Conservation (phyloP, 2,113 vertebrate species). For the Spea multiplicata region DNA sequence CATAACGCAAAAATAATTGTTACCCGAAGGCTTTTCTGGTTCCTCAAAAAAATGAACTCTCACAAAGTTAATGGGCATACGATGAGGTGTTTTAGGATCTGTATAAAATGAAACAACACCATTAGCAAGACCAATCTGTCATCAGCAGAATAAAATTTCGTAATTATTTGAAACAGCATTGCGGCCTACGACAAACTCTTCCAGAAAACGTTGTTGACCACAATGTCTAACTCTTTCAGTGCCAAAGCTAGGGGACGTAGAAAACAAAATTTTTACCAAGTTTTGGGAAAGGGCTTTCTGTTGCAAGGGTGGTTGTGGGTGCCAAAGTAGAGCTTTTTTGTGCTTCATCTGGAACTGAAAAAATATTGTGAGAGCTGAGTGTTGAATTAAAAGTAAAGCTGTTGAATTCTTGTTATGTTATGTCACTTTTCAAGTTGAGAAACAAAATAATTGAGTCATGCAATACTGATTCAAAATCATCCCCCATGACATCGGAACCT, state of each 20-base stretch:
- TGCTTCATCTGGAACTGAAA: conserved; percentile 25
- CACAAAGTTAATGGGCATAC: conserved; percentile 59
- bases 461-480: not conserved
- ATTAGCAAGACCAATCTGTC: conserved; percentile 3
- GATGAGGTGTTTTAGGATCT: conserved; percentile 56
- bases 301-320: conserved; percentile 3
- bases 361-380: conserved; percentile 19
- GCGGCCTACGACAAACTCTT: not conserved
- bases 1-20: conserved; percentile 40
- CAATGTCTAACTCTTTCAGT: not conserved
- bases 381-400: conserved; percentile 1
- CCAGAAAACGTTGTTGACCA: not conserved
- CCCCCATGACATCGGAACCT: not conserved
- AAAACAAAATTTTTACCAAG: conserved; percentile 24
- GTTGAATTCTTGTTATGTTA: not conserved
- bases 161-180: not conserved
- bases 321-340: not conserved
- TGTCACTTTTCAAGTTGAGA: not conserved
- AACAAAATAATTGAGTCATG: not conserved
- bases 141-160: not conserved
- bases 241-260: not conserved
- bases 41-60: conserved; percentile 59
- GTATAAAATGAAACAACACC: conserved; percentile 50
- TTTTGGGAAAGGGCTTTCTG: conserved; percentile 7
- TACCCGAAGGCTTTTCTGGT: conserved; percentile 56